Evolutionary conservation across 2,888 invertebrate species (phyloP), one percentile per base, ranked within the genome.

Genomic region (Nomada hirtipes): DNA sequence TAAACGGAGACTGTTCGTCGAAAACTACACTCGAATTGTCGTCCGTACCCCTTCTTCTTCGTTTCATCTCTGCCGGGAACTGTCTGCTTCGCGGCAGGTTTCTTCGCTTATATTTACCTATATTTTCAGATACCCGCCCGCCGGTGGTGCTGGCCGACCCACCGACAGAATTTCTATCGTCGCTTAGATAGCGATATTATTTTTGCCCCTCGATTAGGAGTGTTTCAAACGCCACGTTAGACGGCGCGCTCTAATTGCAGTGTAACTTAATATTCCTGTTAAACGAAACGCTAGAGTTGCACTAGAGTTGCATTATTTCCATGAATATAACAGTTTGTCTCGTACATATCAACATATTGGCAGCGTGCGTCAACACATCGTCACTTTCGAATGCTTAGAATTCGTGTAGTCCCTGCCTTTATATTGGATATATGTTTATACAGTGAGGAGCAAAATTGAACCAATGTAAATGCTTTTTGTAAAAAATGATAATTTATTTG

Each of bases 21-120:
- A 85, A 84, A 87, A 84, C 83, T 84, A 84, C 70, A 76, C 85
- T 76, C 89, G 84, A 87, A 86, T 87, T 85, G 84, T 87, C 82
- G 81, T 65, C 72, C 59, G 82, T 77, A 76, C 83, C 84, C 81
- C 73, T 76, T 74, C 63, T 61, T 79, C 73, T 71, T 76, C 67
- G 80, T 71, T 63, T 64, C 60, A 69, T 76, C 79, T 70, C 72
- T 76, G 73, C 71, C 63, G 20, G 57, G 57, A 23, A 57, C 57
- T 69, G 77, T 74, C 79, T 36, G 77, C 64, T 63, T 74, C 74
- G 67, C 79, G 52, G 74, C 68, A 76, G 77, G 77, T 83, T 80
- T 75, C 82, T 71, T 57, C 79, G 84, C 29, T 76, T 79, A 71
- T 72, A 69, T 72, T 77, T 81, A 79, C 75, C 84, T 84, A 77